phyloP scores from a whole-genome alignment of 2,113 vertebrate genomes.

The Peromyscus polionotus region DNA sequence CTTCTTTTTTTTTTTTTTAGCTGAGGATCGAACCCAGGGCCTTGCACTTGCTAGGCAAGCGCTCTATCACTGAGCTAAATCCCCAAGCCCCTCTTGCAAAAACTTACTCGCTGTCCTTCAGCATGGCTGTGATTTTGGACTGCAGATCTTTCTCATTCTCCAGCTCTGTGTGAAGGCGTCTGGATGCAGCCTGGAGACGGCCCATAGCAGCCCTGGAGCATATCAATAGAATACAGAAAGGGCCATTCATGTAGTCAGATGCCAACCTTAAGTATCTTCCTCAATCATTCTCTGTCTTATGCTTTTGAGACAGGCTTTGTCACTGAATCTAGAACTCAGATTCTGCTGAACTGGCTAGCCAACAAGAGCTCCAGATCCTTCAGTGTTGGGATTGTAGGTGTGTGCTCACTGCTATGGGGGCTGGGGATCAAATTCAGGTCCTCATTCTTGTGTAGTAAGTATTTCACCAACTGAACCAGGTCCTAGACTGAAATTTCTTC shows the following conservation, averaged over 20 bases:
- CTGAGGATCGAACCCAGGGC: too few species aligned
- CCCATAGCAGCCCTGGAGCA: slow-evolving; percentile 87
- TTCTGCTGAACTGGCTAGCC: too few species aligned
- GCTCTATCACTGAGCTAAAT: too few species aligned
- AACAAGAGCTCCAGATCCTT: background rate
- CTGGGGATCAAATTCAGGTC: background rate
- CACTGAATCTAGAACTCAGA: background rate
- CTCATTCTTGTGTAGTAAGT: background rate
- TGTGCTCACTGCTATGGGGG: background rate
- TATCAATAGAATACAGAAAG: rapidly evolving
- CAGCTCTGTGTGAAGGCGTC: slow-evolving; percentile 87
- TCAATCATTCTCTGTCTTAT: background rate
- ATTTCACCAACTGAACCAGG: background rate
- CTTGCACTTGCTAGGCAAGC: too few species aligned
- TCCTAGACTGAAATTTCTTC: background rate
- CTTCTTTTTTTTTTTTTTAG: too few species aligned
- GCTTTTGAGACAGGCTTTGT: background rate
- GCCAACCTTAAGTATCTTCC: background rate
- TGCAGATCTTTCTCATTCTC: slow-evolving; percentile 88
- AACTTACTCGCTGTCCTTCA: slow-evolving; percentile 91
- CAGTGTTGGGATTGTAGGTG: background rate
- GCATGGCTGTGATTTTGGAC: slow-evolving; percentile 73
- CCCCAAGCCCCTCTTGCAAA: too few species aligned
- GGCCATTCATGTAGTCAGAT: background rate
- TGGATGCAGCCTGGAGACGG: slow-evolving; percentile 86